Evolutionary conservation across 2,113 vertebrate species (phyloP).

Genomic region (Melanostigma gelatinosum): DNA sequence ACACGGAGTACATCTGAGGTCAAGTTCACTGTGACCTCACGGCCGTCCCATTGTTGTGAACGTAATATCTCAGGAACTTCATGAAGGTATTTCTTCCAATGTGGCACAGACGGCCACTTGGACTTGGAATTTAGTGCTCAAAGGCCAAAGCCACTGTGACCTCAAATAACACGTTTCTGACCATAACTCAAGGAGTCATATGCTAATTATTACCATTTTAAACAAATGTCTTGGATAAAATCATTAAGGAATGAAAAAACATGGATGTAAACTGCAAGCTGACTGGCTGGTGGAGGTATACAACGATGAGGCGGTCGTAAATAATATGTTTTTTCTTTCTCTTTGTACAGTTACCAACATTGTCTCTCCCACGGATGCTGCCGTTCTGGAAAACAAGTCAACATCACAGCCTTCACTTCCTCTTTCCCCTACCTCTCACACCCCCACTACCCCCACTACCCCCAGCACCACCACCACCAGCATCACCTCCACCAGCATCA

Average conservation of each 20-base stretch:
- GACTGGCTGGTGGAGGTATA: background rate
- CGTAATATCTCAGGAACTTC: no score
- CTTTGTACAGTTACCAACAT: conserved; percentile 35
- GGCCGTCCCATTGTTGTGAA: no score
- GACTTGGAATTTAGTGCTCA: background rate
- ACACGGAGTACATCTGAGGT: no score
- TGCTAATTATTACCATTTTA: background rate
- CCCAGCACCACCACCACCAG: background rate
- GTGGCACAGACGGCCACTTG: background rate
- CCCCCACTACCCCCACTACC: background rate
- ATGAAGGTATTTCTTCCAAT: no score
- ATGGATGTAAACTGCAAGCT: background rate
- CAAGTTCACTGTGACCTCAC: no score
- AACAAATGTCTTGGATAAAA: background rate
- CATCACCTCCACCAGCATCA: background rate
- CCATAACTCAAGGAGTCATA: background rate
- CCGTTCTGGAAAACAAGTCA: background rate
- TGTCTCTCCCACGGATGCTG: rapidly evolving
- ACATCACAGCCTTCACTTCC: background rate
- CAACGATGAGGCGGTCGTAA: background rate
- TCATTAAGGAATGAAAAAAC: background rate
- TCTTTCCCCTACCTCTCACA: background rate
- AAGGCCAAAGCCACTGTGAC: background rate
- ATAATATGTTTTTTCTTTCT: background rate
- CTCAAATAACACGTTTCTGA: background rate